Evolutionary conservation across 2,888 invertebrate species (phyloP).

Genomic region (Apotomis capreana): DNA sequence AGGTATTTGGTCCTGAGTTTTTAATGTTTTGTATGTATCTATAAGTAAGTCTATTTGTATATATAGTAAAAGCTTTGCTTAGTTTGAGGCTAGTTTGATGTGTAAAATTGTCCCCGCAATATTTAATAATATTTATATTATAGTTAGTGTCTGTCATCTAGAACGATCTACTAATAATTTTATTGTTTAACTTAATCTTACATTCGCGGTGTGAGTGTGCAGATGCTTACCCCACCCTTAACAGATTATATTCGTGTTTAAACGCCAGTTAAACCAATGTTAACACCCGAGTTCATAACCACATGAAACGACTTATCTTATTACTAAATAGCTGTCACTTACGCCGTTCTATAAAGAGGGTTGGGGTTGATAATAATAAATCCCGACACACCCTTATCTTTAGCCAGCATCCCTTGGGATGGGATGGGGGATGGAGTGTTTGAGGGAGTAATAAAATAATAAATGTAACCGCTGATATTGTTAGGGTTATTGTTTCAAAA

Average conservation of each 20-base stretch:
- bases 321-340: not conserved
- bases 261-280: conserved; percentile 21
- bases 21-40: no score
- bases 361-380: conserved; percentile 3
- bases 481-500: conserved; percentile 1
- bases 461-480: not conserved
- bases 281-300: conserved; percentile 6
- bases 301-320: not conserved
- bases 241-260: conserved; percentile 11
- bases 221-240: not conserved
- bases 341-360: not conserved
- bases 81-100: no score
- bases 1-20: no score
- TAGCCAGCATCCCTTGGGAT: not conserved
- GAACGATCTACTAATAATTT: no score
- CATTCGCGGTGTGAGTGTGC: not conserved
- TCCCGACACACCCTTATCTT: conserved; percentile 12
- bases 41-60: no score
- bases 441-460: not conserved
- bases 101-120: no score
- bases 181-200: not conserved
- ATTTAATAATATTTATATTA: no score
- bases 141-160: no score
- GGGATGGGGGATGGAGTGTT: not conserved
- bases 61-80: no score